Percentiles rank a stretch among this genome's conserved stretches.
phyloP scores from a whole-genome alignment of 2,888 invertebrate genomes.

The Mactromeris polynyma region DNA sequence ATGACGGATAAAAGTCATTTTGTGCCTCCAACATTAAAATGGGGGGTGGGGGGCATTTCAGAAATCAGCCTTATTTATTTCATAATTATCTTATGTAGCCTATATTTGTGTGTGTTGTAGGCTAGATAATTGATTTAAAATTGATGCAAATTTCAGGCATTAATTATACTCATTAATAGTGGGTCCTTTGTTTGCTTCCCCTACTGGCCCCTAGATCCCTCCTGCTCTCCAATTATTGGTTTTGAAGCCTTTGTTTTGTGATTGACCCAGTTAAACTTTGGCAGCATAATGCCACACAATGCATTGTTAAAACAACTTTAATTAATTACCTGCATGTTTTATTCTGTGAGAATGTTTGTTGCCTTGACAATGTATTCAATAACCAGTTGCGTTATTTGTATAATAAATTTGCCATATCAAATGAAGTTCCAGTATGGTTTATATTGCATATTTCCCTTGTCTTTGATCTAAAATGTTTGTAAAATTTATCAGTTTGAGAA shows the following conservation, averaged over 20 bases:
- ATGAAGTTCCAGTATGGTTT: too few relatives aligned
- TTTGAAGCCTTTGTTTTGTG: conserved; percentile 6
- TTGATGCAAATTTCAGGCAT: not conserved
- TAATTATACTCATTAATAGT: not conserved
- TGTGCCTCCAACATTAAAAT: too few relatives aligned
- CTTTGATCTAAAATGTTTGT: too few relatives aligned
- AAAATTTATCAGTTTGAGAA: too few relatives aligned
- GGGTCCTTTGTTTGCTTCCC: not conserved
- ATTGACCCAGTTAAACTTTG: not conserved
- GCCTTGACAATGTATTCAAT: too few relatives aligned
- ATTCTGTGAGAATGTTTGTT: not conserved
- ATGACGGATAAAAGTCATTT: too few relatives aligned
- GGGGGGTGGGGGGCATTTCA: too few relatives aligned
- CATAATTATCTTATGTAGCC: not conserved
- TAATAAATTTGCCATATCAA: too few relatives aligned
- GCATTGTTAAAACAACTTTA: not conserved
- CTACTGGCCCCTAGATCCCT: not conserved
- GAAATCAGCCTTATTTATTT: not conserved
- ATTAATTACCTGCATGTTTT: not conserved
- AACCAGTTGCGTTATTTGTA: too few relatives aligned
- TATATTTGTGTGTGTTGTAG: not conserved
- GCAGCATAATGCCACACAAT: not conserved
- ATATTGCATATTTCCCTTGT: too few relatives aligned
- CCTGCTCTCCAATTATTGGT: conserved; percentile 5
- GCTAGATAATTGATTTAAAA: not conserved